These are phyloP conservation scores for Thumatha senex DNA, from an alignment of 2,888 invertebrate genomes.

Conservation along the genomic window DNA sequence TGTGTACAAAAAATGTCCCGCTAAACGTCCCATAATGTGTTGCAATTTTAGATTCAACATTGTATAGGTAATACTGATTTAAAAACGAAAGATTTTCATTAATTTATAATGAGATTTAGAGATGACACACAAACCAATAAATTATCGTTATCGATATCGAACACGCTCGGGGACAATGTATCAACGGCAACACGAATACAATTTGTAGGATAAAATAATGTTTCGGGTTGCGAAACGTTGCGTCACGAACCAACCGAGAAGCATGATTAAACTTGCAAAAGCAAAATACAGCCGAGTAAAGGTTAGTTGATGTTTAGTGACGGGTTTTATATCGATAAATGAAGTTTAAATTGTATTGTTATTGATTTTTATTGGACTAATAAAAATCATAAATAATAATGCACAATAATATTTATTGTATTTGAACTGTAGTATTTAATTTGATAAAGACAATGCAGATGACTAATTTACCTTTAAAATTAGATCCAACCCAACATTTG, in stretches of 20 bases:
- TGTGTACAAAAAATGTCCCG: too few relatives aligned
- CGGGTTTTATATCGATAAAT: slow-evolving; percentile 40
- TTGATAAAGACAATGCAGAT: too few relatives aligned
- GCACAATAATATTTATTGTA: too few relatives aligned
- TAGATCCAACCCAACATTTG: too few relatives aligned
- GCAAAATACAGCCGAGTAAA: slow-evolving; percentile 79
- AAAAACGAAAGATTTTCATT: slow-evolving; percentile 2
- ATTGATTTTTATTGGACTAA: background rate
- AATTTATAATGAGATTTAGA: slow-evolving; percentile 44
- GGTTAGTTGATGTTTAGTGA: slow-evolving; percentile 67
- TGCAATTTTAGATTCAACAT: too few relatives aligned
- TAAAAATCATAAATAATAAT: too few relatives aligned
- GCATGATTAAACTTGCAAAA: slow-evolving; percentile 83
- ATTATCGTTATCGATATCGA: slow-evolving; percentile 43
- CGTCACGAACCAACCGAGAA: slow-evolving; percentile 75
- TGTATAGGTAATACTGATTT: too few relatives aligned
- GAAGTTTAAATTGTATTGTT: slow-evolving; percentile 3
- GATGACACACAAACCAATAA: slow-evolving; percentile 46
- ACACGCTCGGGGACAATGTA: slow-evolving; percentile 42
- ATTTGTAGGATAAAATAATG: slow-evolving; percentile 83
- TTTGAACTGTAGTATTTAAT: too few relatives aligned
- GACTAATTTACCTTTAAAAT: too few relatives aligned
- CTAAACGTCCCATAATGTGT: too few relatives aligned
- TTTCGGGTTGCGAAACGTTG: slow-evolving; percentile 79
- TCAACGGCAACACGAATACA: slow-evolving; percentile 71